Evolutionary conservation across 2,888 invertebrate genomes (phyloP), one percentile per base, ranked within the genome.

Genomic region (Lasius platythorax): DNA sequence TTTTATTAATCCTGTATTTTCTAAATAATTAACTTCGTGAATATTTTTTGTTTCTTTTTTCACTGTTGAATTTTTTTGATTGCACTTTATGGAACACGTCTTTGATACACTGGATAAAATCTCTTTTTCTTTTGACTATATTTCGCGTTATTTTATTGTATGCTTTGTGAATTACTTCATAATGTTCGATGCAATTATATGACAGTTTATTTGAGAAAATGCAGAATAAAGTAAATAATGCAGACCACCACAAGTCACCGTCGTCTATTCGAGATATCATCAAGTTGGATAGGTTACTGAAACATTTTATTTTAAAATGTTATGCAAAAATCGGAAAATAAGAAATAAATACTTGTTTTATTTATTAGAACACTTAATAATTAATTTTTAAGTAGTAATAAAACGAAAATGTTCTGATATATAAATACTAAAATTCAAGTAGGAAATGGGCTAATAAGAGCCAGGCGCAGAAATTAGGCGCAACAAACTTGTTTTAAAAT

Each of bases 341-440:
- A 18, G 0, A 66, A 76, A 66, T 76, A 64, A 56, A 15, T 43
- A 68, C 40, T 66, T 66, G 40, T 53, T 78, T 67, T 56, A 56
- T 8, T 78, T 18, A 50, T 50, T 28, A 43, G 9, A 30, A 43
- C n/a, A 66, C 18, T 18, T 50, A 50, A 50, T 50, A 18, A 50
- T 50, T 50, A 23, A 5, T 15, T 63, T 9, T 50, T 50, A 50
- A 18, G 50, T 43, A 40, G 3, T 33, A 33, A 33, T 33, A 33
- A 33, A 33, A 33, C 3, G 3, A 33, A 33, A 33, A 23, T 0
- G 23, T 23, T 23, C 23, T 23, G 23, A 23, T 23, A 23, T 23
- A 23, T 23, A 23, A 23, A 23, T 23, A 23, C 23, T 23, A 23
- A 23, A 23, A 23, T 23, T 23, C 23, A 23, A 23, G 23, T 23